These are phyloP conservation scores for Triplophysa bombifrons DNA, from an alignment of 2,797 vertebrate genomes.

Conservation along the genomic window DNA sequence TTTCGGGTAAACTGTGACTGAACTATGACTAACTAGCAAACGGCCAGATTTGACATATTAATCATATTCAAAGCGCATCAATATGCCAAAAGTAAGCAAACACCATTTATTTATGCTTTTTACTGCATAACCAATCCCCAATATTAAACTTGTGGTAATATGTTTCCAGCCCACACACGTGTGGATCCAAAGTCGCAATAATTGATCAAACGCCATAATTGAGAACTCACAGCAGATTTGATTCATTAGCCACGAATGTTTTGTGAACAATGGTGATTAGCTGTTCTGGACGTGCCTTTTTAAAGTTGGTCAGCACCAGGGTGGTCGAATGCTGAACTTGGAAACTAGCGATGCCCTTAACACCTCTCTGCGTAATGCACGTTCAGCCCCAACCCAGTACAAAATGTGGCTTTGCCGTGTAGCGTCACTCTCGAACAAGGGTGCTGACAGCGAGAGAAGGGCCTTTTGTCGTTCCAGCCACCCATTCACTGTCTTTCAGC, in stretches of 20 bases:
- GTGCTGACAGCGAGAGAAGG: conserved; percentile 41
- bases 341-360: conserved; percentile 55
- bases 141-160: background rate
- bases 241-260: conserved; percentile 41
- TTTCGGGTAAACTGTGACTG: too few species aligned
- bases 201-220: conserved; percentile 1
- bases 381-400: conserved; percentile 56
- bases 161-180: background rate
- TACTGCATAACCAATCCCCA: background rate
- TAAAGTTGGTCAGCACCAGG: conserved; percentile 52
- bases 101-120: background rate
- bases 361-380: conserved; percentile 53
- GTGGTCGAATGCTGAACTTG: conserved; percentile 58
- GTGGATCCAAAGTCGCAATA: background rate
- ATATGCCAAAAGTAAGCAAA: background rate
- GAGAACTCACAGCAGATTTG: conserved; percentile 6
- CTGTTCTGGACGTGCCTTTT: conserved; percentile 21
- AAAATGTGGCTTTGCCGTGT: conserved; percentile 52
- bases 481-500: conserved; percentile 61
- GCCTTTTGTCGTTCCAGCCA: conserved; percentile 59
- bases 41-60: too few species aligned
- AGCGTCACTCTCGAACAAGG: conserved; percentile 50
- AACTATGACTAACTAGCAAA: too few species aligned
- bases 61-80: too few species aligned
- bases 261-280: conserved; percentile 54